phyloP scores from a whole-genome alignment of 1,140 invertebrate species.

The Helicorthomorpha holstii region DNA sequence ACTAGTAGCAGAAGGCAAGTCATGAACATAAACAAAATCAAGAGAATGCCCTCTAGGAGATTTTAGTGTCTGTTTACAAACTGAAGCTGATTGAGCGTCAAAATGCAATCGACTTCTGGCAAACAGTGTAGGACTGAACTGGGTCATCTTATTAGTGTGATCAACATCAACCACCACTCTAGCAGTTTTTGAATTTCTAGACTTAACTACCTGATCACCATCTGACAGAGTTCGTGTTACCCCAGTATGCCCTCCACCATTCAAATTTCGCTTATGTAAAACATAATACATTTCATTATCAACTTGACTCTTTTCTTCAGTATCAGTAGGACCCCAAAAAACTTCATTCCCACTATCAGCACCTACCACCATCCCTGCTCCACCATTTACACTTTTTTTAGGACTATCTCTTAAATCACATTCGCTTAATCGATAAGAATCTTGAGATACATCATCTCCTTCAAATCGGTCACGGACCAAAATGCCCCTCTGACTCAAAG shows the following conservation, averaged over 20 bases:
- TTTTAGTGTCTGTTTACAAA: conserved; percentile 1
- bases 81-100: background rate
- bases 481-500: background rate
- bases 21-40: conserved; percentile 24
- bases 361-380: background rate
- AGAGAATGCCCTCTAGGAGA: conserved; percentile 18
- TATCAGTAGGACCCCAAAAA: conserved; percentile 5
- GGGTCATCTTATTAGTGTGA: conserved; percentile 9
- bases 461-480: background rate
- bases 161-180: conserved; percentile 11
- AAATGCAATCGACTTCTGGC: conserved; percentile 7
- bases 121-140: conserved; percentile 13
- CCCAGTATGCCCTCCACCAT: background rate
- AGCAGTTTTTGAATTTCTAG: background rate
- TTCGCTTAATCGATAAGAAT: conserved; percentile 23
- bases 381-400: background rate
- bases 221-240: conserved; percentile 3
- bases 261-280: conserved; percentile 21
- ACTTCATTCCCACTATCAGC: background rate
- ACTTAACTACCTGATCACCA: background rate
- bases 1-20: conserved; percentile 26
- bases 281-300: conserved; percentile 18
- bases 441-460: conserved; percentile 22
- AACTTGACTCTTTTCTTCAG: conserved; percentile 1
- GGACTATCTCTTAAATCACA: conserved; percentile 6